Percentiles rank a stretch among this genome's conserved stretches.
Evolutionary conservation across 2,797 vertebrate species (phyloP).

Genomic region (Hydrocynus forskahlii): DNA sequence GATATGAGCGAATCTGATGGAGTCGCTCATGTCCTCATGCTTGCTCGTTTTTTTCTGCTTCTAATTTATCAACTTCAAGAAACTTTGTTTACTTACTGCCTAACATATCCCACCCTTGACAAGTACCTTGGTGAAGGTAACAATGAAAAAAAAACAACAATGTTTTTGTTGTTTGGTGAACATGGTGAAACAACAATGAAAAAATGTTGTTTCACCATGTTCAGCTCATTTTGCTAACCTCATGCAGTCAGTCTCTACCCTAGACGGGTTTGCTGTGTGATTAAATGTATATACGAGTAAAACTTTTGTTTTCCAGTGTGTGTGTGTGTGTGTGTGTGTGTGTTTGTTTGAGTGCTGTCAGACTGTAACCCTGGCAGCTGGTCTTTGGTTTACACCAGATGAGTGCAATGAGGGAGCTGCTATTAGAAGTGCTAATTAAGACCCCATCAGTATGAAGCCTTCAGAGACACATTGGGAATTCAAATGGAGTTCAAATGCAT

Average conservation of each 20-base stretch:
- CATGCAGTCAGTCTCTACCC: conserved; percentile 24
- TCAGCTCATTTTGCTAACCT: conserved; percentile 19
- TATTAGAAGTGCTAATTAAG: conserved; percentile 49
- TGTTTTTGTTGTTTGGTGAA: no score
- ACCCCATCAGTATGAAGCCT: conserved; percentile 22
- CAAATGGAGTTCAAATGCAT: conserved; percentile 26
- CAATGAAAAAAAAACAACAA: no score
- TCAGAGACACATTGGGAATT: conserved; percentile 19
- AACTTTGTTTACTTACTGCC: no score
- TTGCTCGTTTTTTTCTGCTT: no score
- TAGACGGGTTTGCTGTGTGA: neutral
- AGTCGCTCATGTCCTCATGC: no score
- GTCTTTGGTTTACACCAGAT: conserved; percentile 6
- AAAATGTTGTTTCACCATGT: conserved; percentile 21
- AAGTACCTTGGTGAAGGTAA: no score
- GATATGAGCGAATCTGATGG: no score
- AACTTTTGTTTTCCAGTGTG: neutral
- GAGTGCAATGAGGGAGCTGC: conserved; percentile 30
- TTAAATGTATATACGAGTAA: neutral
- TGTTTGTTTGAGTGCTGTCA: neutral
- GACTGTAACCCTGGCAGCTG: conserved; percentile 5
- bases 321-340: neutral
- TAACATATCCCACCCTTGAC: no score
- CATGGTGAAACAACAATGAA: no score
- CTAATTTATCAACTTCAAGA: no score